Conservation (phyloP, 2,113 vertebrate species). For the Myodes glareolus region DNA sequence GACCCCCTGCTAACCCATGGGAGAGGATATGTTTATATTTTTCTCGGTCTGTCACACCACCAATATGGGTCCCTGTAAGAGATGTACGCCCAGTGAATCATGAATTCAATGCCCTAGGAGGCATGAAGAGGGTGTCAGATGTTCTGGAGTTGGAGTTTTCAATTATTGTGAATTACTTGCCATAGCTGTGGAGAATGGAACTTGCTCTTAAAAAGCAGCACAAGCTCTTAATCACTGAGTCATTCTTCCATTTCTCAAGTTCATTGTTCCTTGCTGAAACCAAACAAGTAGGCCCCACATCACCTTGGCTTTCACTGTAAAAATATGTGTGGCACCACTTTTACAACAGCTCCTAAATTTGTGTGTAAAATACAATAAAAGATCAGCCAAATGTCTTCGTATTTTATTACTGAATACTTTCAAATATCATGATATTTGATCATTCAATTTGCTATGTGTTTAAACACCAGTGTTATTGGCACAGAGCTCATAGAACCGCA, state of each 20-base stretch:
- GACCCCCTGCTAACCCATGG: no score
- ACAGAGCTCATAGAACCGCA: background rate
- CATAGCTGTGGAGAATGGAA: background rate
- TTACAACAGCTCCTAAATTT: constrained; percentile 16
- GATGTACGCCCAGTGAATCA: no score
- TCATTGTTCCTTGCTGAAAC: background rate
- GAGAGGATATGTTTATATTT: no score
- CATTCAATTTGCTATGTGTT: background rate
- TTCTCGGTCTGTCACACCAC: no score
- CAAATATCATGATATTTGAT: constrained; percentile 19
- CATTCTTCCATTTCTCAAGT: background rate
- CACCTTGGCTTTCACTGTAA: background rate
- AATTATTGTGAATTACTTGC: no score
- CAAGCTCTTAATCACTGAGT: no score
- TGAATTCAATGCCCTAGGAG: background rate
- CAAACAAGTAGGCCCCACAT: background rate
- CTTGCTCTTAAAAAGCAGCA: background rate
- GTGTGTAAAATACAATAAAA: constrained; percentile 24
- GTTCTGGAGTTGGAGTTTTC: no score
- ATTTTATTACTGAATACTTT: constrained; percentile 24
- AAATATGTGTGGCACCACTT: background rate
- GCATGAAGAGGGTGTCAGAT: background rate
- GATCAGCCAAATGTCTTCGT: background rate
- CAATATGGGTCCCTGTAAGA: no score
- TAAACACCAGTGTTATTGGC: background rate